Percentiles rank a stretch among this genome's conserved stretches.
Conservation (phyloP, 2,797 vertebrate genomes). For the Limnodromus scolopaceus region DNA sequence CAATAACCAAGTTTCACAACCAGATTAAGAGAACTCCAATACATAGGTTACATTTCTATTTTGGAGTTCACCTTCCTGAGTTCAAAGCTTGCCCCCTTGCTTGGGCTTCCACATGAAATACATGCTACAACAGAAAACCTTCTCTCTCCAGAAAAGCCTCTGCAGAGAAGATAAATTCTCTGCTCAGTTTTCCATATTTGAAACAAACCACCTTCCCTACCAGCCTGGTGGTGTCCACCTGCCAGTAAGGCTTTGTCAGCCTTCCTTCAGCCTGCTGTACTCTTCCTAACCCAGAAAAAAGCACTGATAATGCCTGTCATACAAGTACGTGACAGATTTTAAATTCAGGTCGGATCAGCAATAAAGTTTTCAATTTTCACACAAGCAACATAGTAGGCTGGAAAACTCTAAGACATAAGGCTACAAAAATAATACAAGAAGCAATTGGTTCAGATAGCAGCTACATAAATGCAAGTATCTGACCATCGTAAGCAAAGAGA, state of each 20-base stretch:
- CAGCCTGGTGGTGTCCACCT: background rate
- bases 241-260: background rate
- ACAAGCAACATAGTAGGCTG: background rate
- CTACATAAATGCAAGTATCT: background rate
- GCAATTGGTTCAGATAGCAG: background rate
- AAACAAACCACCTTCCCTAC: background rate
- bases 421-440: background rate
- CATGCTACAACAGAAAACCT: background rate
- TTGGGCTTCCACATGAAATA: background rate
- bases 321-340: background rate
- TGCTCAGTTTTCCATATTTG: background rate
- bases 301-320: background rate
- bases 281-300: background rate
- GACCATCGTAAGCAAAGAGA: background rate
- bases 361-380: background rate
- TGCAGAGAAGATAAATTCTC: background rate
- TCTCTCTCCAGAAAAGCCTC: background rate
- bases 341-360: background rate
- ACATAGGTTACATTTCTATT: background rate
- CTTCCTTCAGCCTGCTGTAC: background rate
- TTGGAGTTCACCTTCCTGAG: background rate
- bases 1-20: background rate
- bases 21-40: background rate
- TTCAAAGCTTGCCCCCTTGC: background rate
- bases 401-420: background rate